Evolutionary conservation across 1,140 invertebrate species (phyloP).

Genomic region (Achroia grisella): DNA sequence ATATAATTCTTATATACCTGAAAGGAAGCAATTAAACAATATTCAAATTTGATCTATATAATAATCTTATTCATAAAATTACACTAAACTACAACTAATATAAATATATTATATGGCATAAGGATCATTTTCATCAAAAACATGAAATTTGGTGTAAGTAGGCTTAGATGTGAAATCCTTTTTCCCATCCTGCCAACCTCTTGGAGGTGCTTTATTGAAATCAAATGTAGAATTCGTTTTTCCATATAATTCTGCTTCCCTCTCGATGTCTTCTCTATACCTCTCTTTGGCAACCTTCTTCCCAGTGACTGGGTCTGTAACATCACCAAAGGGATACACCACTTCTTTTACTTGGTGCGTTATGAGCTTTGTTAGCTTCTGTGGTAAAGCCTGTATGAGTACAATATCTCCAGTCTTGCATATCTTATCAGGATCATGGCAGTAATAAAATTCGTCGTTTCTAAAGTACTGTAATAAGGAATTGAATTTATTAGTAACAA

Average conservation of each 20-base stretch:
- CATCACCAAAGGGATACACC: constrained; percentile 86
- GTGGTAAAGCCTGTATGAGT: constrained; percentile 81
- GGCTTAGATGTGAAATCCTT: constrained; percentile 86
- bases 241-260: constrained; percentile 80
- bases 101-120: constrained; percentile 70
- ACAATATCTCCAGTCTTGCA: constrained; percentile 90
- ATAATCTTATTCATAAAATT: constrained; percentile 18
- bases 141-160: constrained; percentile 83
- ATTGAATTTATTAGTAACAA: constrained; percentile 12
- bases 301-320: constrained; percentile 87
- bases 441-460: constrained; percentile 81
- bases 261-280: constrained; percentile 85
- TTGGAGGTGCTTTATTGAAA: constrained; percentile 83
- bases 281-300: constrained; percentile 82
- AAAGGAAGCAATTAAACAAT: no score
- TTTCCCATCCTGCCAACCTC: constrained; percentile 87
- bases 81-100: constrained; percentile 4
- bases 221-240: constrained; percentile 80
- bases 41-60: constrained; percentile 16
- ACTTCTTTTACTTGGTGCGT: constrained; percentile 86
- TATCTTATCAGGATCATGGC: constrained; percentile 82
- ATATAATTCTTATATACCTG: no score
- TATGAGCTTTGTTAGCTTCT: constrained; percentile 83
- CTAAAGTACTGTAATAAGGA: constrained; percentile 82
- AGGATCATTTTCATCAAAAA: constrained; percentile 81